phyloP scores from a whole-genome alignment of 2,797 vertebrate species.

The Bothrops alternatus region DNA sequence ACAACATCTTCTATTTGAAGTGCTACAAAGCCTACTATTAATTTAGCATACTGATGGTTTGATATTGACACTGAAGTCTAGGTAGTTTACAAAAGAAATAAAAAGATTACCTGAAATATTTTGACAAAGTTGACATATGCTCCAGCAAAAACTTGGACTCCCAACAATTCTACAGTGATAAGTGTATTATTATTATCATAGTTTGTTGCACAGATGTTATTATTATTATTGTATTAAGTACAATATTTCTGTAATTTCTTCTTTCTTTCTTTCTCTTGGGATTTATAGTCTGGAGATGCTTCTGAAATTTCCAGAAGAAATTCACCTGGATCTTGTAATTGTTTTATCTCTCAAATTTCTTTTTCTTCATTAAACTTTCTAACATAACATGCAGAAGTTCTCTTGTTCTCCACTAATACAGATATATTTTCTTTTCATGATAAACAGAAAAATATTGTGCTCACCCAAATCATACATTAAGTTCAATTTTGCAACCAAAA shows the following conservation, averaged over 20 bases:
- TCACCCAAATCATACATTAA: neutral
- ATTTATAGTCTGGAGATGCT: neutral
- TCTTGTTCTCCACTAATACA: neutral
- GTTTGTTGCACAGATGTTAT: neutral
- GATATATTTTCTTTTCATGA: neutral
- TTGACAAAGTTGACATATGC: constrained; percentile 58
- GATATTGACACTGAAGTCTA: neutral
- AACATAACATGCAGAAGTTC: neutral
- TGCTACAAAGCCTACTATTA: neutral
- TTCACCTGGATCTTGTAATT: neutral
- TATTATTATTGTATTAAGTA: neutral
- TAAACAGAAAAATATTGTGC: neutral
- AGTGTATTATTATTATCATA: neutral
- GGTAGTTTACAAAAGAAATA: neutral
- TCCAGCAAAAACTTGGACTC: constrained; percentile 65
- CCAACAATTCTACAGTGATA: constrained; percentile 51
- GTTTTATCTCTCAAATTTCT: neutral
- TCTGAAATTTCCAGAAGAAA: neutral
- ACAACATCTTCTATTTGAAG: neutral
- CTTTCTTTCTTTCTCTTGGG: neutral
- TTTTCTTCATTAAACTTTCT: neutral
- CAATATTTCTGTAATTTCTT: neutral
- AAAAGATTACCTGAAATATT: constrained; percentile 41
- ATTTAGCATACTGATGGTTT: neutral
- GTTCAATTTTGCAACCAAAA: neutral